Evolutionary conservation across 2,113 vertebrate species (phyloP).

Genomic region (Siniperca chuatsi): DNA sequence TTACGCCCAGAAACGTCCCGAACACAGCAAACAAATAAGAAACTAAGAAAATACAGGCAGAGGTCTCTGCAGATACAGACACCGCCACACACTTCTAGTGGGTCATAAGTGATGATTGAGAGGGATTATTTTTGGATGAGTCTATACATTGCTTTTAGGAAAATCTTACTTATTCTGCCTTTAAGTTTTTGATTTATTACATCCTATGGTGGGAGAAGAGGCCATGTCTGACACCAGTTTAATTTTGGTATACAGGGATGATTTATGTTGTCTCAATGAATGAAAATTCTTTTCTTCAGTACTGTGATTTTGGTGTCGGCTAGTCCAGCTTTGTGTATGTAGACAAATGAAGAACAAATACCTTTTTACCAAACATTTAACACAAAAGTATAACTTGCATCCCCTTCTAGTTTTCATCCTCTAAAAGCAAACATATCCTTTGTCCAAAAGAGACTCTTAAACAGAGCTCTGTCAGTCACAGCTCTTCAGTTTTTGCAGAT

Average conservation of each 20-base stretch:
- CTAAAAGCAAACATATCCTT: constrained; percentile 3
- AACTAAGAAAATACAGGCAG: no score
- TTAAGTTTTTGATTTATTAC: background rate
- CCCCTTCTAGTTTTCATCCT: background rate
- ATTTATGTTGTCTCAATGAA: background rate
- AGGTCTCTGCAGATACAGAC: no score
- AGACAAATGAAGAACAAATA: background rate
- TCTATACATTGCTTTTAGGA: no score
- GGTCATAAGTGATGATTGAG: no score
- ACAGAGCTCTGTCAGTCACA: constrained; percentile 34
- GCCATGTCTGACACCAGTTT: background rate
- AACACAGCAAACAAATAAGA: no score
- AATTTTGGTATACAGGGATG: background rate
- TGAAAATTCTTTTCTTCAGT: constrained; percentile 6
- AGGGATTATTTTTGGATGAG: no score
- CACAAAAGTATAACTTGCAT: constrained; percentile 8
- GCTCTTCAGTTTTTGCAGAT: constrained; percentile 15
- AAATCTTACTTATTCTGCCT: no score
- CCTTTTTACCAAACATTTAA: background rate
- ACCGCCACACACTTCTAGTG: no score
- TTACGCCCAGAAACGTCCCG: no score
- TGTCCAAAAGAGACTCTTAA: constrained; percentile 18
- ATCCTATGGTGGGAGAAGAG: background rate
- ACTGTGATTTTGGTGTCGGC: background rate
- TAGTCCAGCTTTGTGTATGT: background rate